Base-by-base conservation (phyloP, 2,797 vertebrate species). In the Pangasius krempfi region DNA sequence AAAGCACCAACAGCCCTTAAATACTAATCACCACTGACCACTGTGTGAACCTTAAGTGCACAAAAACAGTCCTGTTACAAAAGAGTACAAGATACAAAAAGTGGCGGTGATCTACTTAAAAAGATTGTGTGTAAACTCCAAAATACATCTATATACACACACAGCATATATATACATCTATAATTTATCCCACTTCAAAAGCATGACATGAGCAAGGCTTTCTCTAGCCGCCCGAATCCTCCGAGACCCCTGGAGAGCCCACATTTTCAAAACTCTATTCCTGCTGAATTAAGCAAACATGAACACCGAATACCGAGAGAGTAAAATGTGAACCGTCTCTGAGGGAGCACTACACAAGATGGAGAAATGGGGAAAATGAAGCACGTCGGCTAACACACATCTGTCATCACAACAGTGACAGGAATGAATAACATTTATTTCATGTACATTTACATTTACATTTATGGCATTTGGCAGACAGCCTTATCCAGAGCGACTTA, bases 1-100 rank as follows among this genome's bases (percentile, higher is more conserved):
- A 88, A 91, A 84, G 89, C 89, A 88, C 64, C 86, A 88, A 81
- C 68, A 85, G 86, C 64, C 73, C 18, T 87, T 82, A 47, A n/a
- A 75, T 83, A 40, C 89, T 81, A 76, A 83, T 79, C 5, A 89
- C 87, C 91, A 90, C 33, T 89, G 30, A 89, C 12, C 79, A 86
- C 20, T 86, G 40, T 90, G 52, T 66, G 44, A 70, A 40, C 12
- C 72, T 89, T 82, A 88, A 56, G 79, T 47, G 30, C 75, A 84
- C 14, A 88, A 92, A 87, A 89, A 47, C 25, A 88, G 80, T 70
- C 58, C 25, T n/a, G 33, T 52, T 88, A 88, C 80, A 86, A 68
- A 87, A 73, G 47, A 64, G 68, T 79, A 22, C 3, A 62, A 6
- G 6, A 75, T 85, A 85, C 22, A 83, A 86, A 88, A 60, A 68